phyloP scores from a whole-genome alignment of 1,140 invertebrate genomes.

The Brachionus asplanchnoidis region DNA sequence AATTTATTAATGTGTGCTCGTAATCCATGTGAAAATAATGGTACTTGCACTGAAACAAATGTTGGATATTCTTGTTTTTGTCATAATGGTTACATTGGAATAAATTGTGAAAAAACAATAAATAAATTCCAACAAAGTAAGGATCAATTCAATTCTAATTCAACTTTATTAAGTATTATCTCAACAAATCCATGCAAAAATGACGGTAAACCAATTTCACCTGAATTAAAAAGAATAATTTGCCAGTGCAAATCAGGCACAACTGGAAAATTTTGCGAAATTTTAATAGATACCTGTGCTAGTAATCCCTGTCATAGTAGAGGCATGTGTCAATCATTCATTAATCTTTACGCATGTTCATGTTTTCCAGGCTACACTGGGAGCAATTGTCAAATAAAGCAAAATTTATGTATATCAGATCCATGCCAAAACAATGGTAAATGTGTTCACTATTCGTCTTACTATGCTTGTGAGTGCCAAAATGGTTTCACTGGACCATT shows the following conservation, averaged over 20 bases:
- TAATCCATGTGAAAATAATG: not conserved
- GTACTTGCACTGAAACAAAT: not conserved
- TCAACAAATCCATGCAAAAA: not conserved
- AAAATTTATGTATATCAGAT: not conserved
- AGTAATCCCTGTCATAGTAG: slow-evolving; percentile 41
- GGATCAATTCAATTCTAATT: not conserved
- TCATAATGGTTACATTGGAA: slow-evolving; percentile 45
- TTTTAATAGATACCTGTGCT: slow-evolving; percentile 39
- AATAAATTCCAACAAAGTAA: not conserved
- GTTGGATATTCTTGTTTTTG: slow-evolving; percentile 36
- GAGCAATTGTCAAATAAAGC: not conserved
- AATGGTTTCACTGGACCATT: slow-evolving; percentile 80
- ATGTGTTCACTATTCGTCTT: not conserved
- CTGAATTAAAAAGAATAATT: not conserved
- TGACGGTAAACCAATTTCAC: not conserved
- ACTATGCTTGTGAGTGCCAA: slow-evolving; percentile 73
- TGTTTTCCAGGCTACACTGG: not conserved
- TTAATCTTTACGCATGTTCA: not conserved
- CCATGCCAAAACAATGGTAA: slow-evolving; percentile 57
- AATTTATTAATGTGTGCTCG: not conserved
- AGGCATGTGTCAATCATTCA: not conserved
- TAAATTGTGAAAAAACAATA: slow-evolving; percentile 46
- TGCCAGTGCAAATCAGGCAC: slow-evolving; percentile 47
- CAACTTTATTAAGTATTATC: no score
- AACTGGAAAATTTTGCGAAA: not conserved